Percentiles rank a stretch among this genome's conserved stretches.
These are phyloP conservation scores for Microtus montanus DNA, from an alignment of 2,113 vertebrate genomes.

Conservation along the genomic window DNA sequence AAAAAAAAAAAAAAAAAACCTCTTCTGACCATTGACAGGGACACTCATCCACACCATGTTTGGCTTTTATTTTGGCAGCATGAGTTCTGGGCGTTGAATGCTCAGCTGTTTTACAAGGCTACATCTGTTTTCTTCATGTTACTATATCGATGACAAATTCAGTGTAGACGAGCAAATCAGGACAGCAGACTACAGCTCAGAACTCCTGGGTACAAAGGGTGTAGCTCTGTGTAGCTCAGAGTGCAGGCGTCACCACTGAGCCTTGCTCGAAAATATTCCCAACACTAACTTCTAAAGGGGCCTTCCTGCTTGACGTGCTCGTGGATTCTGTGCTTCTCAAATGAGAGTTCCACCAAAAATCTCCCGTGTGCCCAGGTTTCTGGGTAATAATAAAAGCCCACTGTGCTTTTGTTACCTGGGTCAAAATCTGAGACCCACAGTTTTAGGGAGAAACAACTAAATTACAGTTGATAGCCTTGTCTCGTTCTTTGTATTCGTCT, in stretches of 20 bases:
- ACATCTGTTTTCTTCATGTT: background rate
- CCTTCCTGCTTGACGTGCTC: background rate
- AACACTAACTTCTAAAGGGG: background rate
- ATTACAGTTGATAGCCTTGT: background rate
- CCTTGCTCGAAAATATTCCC: background rate
- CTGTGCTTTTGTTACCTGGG: background rate
- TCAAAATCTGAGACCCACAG: slow-evolving; percentile 31
- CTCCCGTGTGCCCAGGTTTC: background rate
- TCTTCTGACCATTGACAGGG: background rate
- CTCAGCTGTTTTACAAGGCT: background rate
- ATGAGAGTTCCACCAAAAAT: background rate
- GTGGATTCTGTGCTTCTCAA: background rate
- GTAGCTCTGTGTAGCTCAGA: background rate
- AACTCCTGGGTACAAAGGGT: background rate
- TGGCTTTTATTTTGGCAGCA: background rate
- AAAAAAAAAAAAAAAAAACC: too few species aligned
- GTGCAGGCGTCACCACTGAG: background rate
- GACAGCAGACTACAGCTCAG: background rate
- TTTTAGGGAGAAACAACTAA: background rate
- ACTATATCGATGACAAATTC: too few species aligned
- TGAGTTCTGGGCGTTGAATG: background rate
- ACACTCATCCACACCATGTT: background rate
- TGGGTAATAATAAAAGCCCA: background rate
- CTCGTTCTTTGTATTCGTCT: background rate
- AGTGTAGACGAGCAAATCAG: background rate